Evolutionary conservation across 1,140 invertebrate species (phyloP), one percentile per base, ranked within the genome.

Genomic region (Drosophila yakuba): DNA sequence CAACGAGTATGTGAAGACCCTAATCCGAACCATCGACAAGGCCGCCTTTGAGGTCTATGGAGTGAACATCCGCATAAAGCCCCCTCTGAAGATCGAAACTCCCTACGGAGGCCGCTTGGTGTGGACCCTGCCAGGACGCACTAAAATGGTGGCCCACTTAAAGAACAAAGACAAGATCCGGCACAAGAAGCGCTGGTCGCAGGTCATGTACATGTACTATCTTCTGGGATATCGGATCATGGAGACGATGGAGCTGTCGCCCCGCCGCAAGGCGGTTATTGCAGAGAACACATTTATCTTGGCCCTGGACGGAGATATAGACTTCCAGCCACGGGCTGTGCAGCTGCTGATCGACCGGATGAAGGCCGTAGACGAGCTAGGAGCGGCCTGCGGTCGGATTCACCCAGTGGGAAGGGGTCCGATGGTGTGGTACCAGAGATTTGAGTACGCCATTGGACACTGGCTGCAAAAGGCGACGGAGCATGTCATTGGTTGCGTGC

Each of bases 391-490:
- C 93, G 97, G 97, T 3, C 94, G 98, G 72, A 98, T 98, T 84
- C 98, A 98, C 94, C 97, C 98, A 0, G 94, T 98, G 61, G 97
- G 97, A 5, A 94, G 94, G 68, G 97, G 97, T 61, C 96, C 96
- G 3, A 97, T 98, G 95, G 96, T 97, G 17, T 98, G 97, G 97
- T 98, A 98, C 83, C 97, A 98, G 93, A 96, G 96, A 90, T 98
- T 98, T 85, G 97, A 98, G 92, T 98, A 98, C 84, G 97, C 97
- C 3, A 96, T 98, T 83, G 97, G 90, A 1, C 97, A 98, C 94
- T 98, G 97, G 97, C 94, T 98, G 47, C 97, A 98, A 93, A 98
- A 98, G 91, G 96, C 97, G n/a, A 98, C 97, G 0, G 97, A 98
- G 92, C 97, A 98, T 85, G 96, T 97, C 82, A 97, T 97, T 82